A percentile compares a stretch with the other conserved stretches of the same genome.
phyloP scores from a whole-genome alignment of 1,140 invertebrate species.

The Nasonia longicornis region DNA sequence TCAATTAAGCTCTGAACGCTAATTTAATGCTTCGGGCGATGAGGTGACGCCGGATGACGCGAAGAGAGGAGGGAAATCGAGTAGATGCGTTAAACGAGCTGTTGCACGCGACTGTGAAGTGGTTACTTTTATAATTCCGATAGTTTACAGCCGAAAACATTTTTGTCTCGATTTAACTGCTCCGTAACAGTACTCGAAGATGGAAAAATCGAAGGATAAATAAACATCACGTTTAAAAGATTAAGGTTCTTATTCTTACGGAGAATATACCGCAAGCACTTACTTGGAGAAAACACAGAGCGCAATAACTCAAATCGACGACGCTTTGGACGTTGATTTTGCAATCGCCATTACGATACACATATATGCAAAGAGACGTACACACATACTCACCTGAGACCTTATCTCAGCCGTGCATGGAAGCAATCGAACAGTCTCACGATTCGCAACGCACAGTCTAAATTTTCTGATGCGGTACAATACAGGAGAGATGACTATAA shows the following conservation, averaged over 20 bases:
- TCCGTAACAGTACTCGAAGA: no score
- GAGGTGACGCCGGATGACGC: constrained; percentile 30
- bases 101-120: constrained; percentile 44
- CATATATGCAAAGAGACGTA: neutral
- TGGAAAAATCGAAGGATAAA: no score
- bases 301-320: constrained; percentile 30
- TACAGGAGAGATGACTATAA: neutral
- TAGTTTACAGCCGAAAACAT: no score
- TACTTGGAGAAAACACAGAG: constrained; percentile 24
- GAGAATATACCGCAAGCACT: constrained; percentile 12
- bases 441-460: neutral
- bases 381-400: neutral
- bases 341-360: constrained; percentile 17
- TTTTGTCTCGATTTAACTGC: no score
- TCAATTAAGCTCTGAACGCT: constrained; percentile 55
- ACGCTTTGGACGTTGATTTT: constrained; percentile 20
- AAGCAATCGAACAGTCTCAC: constrained; percentile 10
- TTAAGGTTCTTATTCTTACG: no score
- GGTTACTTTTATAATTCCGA: neutral
- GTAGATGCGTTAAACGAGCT: constrained; percentile 45
- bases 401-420: constrained; percentile 3
- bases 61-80: neutral
- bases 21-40: constrained; percentile 50
- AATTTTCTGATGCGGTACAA: neutral
- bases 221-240: no score